phyloP scores from a whole-genome alignment of 2,797 vertebrate genomes.

The Lacerta viridis region DNA sequence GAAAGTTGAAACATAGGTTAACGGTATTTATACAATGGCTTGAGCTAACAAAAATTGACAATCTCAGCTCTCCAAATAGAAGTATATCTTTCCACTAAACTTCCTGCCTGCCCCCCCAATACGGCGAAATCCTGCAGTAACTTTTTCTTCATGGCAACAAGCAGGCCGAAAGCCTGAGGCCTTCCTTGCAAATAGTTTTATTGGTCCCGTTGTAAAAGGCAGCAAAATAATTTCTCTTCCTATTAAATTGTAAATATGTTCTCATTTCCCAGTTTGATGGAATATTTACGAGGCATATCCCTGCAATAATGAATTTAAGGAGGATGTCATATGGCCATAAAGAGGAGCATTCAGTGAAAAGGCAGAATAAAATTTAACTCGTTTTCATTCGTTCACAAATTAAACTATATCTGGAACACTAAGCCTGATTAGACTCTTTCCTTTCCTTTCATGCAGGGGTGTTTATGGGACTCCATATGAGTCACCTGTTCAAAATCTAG shows the following conservation, averaged over 20 bases:
- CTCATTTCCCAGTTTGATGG: constrained; percentile 69
- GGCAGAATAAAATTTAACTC: constrained; percentile 72
- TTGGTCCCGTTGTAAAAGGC: constrained; percentile 52
- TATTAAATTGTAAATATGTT: constrained; percentile 61
- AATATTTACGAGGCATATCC: constrained; percentile 56
- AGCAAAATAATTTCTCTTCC: constrained; percentile 58
- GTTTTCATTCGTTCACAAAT: constrained; percentile 77
- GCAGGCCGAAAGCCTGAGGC: constrained; percentile 61
- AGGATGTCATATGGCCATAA: constrained; percentile 64
- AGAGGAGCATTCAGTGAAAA: constrained; percentile 70
- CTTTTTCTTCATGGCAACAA: constrained; percentile 68
- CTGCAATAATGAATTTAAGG: constrained; percentile 68
- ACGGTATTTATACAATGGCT: constrained; percentile 81
- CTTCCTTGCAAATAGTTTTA: constrained; percentile 62
- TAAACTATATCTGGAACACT: constrained; percentile 67
- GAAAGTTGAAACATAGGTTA: constrained; percentile 86
- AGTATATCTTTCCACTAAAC: constrained; percentile 69
- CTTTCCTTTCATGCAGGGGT: constrained; percentile 61
- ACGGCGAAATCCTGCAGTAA: constrained; percentile 66
- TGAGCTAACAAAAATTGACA: constrained; percentile 77
- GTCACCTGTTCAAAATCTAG: constrained; percentile 49
- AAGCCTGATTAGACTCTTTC: constrained; percentile 63
- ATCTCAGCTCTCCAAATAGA: constrained; percentile 70
- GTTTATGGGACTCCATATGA: constrained; percentile 58
- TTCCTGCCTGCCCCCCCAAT: constrained; percentile 49